phyloP scores from a whole-genome alignment of 2,888 invertebrate species.

The Drosophila borealis region DNA sequence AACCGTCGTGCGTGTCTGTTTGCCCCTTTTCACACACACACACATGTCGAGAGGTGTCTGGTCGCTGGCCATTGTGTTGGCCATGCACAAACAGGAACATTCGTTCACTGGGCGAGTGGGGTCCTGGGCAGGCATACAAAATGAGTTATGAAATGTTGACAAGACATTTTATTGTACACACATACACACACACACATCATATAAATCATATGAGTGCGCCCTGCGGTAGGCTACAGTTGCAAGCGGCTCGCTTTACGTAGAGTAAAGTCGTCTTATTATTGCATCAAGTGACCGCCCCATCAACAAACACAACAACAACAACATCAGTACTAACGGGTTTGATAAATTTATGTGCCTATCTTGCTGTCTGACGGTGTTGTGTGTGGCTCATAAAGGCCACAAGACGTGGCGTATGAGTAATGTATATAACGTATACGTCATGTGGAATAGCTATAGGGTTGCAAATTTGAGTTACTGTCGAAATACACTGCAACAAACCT shows the following conservation, averaged over 20 bases:
- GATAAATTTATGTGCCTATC: slow-evolving; percentile 59
- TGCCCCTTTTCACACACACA: slow-evolving; percentile 46
- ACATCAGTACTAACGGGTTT: slow-evolving; percentile 35
- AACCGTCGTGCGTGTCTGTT: slow-evolving; percentile 68
- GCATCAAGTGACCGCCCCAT: slow-evolving; percentile 66
- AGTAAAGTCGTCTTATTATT: slow-evolving; percentile 71
- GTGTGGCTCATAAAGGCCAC: slow-evolving; percentile 17
- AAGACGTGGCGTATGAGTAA: slow-evolving; percentile 50
- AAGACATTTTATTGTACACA: slow-evolving; percentile 73
- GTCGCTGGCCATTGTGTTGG: slow-evolving; percentile 66
- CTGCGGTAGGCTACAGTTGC: slow-evolving; percentile 32
- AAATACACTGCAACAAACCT: background rate
- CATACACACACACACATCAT: slow-evolving; percentile 6
- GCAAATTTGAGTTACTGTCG: slow-evolving; percentile 37
- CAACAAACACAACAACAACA: slow-evolving; percentile 13
- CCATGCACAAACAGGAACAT: slow-evolving; percentile 59
- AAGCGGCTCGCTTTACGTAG: slow-evolving; percentile 40
- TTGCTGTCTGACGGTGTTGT: slow-evolving; percentile 12
- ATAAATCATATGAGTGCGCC: slow-evolving; percentile 58
- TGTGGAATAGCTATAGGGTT: slow-evolving; percentile 14
- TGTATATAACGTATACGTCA: slow-evolving; percentile 43
- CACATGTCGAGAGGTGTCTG: slow-evolving; percentile 51
- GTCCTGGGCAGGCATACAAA: slow-evolving; percentile 52
- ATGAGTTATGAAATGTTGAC: slow-evolving; percentile 80
- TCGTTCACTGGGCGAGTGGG: slow-evolving; percentile 12